Evolutionary conservation across 2,113 vertebrate species (phyloP), one percentile per base, ranked within the genome.

Genomic region (Pagrus major): DNA sequence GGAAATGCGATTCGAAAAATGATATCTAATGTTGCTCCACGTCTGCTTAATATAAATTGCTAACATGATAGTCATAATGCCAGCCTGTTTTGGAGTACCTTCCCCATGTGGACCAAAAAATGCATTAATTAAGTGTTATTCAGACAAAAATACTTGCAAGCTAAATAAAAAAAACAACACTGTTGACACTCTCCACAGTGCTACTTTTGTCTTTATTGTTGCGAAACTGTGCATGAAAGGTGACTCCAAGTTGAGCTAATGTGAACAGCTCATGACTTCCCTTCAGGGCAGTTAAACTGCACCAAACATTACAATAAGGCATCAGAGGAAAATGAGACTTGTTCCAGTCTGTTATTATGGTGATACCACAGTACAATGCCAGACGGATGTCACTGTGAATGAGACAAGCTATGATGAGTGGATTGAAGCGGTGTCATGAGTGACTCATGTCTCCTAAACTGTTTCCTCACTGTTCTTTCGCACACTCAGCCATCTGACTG

Each of bases 351-450:
- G 88, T 90, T 78, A 89, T 91, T 86, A 88, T 55, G 73, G 52
- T 46, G 59, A 83, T 79, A 63, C 81, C 78, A 71, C 77, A 86
- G 60, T 16, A 55, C 78, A 75, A 63, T 73, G 73, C 72, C 85
- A 89, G 87, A 85, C 88, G 85, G 81, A 90, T 85, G 88, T 88
- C 86, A 83, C 68, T 74, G 73, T 55, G 52, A 84, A 68, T 77
- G 86, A 89, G 84, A 87, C 73, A 23, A 35, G 33, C 61, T 29
- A 2, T 71, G 77, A 76, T 85, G 82, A 90, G 79, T 35, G 27
- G 56, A 72, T 20, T 83, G 64, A 88, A 79, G 76, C 21, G 9
- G 47, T 66, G 75, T 84, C 76, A 77, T 81, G 63, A 87, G 77
- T 73, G 88, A 91, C 54, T 92, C 91, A 92, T 6, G 51, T 25